Percentiles rank a stretch among this genome's conserved stretches.
Evolutionary conservation across 2,888 invertebrate genomes (phyloP).

Genomic region (Rhyacophila evoluta): DNA sequence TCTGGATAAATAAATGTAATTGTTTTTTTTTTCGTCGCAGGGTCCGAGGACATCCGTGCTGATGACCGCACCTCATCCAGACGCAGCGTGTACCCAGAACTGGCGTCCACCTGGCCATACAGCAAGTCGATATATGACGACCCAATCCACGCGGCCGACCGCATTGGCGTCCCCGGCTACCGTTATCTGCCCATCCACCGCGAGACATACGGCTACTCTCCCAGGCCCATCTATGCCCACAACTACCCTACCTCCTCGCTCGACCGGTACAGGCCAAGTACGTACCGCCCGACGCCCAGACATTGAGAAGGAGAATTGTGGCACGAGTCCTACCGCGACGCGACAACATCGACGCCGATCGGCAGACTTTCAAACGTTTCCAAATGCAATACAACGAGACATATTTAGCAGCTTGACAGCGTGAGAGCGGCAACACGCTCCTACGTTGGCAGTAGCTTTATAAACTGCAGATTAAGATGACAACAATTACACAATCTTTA

Average conservation of each 20-base stretch:
- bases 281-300: slow-evolving; percentile 67
- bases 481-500: neutral
- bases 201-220: slow-evolving; percentile 90
- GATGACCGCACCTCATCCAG: slow-evolving; percentile 83
- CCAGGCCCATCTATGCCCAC: slow-evolving; percentile 88
- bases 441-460: too few species aligned
- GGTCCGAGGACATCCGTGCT: slow-evolving; percentile 92
- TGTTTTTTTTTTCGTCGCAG: too few species aligned
- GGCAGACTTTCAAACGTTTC: slow-evolving; percentile 14
- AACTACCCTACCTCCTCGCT: slow-evolving; percentile 79
- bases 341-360: neutral
- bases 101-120: slow-evolving; percentile 80
- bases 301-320: slow-evolving; percentile 34
- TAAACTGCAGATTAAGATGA: too few species aligned
- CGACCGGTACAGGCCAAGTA: slow-evolving; percentile 88
- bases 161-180: slow-evolving; percentile 90
- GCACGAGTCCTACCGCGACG: slow-evolving; percentile 1
- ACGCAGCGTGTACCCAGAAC: slow-evolving; percentile 82
- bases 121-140: slow-evolving; percentile 91
- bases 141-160: slow-evolving; percentile 82
- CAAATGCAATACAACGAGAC: neutral
- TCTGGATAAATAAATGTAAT: too few species aligned
- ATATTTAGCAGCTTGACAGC: neutral
- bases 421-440: too few species aligned
- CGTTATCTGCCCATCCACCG: slow-evolving; percentile 92